Evolutionary conservation across 1,140 invertebrate genomes (phyloP).

Genomic region (Bombus soroeensis): DNA sequence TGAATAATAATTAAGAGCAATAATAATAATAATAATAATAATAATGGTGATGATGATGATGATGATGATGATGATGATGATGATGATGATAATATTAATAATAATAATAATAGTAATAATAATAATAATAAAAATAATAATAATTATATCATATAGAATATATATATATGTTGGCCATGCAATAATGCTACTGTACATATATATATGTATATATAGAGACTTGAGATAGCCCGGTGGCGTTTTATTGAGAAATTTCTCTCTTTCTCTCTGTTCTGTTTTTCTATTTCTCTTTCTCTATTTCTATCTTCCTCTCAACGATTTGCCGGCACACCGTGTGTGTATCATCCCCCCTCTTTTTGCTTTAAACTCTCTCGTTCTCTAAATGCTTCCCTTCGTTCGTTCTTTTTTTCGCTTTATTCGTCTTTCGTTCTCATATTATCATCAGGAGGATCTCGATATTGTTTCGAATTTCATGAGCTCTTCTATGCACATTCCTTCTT

Average conservation of each 20-base stretch:
- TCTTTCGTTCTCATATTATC: neutral
- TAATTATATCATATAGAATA: conserved; percentile 33
- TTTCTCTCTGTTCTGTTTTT: conserved; percentile 41
- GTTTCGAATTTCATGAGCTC: neutral
- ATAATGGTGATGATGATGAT: neutral
- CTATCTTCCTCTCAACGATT: conserved; percentile 59
- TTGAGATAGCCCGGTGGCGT: conserved; percentile 79
- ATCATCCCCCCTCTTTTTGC: conserved; percentile 81
- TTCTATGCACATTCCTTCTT: neutral
- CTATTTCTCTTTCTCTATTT: conserved; percentile 19
- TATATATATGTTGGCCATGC: conserved; percentile 65
- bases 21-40: conserved; percentile 7
- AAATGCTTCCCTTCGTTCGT: neutral
- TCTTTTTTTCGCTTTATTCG: neutral
- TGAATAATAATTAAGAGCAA: neutral
- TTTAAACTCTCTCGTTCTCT: conserved; percentile 68
- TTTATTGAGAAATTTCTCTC: conserved; percentile 81
- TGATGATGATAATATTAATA: neutral
- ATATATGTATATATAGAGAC: conserved; percentile 54
- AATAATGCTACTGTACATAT: conserved; percentile 64
- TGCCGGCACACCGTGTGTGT: conserved; percentile 54
- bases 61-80: neutral
- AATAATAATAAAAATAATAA: neutral
- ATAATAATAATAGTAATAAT: neutral
- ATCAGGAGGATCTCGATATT: neutral